These are phyloP conservation scores for Bucco capensis DNA, from an alignment of 2,113 vertebrate species.

Conservation along the genomic window DNA sequence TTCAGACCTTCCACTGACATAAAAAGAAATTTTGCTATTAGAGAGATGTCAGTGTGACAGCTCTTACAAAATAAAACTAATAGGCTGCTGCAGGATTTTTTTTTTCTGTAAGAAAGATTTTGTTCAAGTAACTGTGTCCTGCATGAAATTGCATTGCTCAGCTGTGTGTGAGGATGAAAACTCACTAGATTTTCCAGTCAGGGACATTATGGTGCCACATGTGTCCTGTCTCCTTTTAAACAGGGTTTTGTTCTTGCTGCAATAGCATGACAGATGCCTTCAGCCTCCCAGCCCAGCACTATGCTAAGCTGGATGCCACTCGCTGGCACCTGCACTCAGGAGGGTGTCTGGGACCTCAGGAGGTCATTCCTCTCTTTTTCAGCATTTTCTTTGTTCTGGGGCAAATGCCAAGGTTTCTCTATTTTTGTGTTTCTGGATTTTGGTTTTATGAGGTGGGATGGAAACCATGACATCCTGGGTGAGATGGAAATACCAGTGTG, in stretches of 20 bases:
- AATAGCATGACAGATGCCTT: rapidly evolving
- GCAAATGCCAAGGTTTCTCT: not conserved
- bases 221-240: not conserved
- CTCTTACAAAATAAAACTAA: not conserved
- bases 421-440: not conserved
- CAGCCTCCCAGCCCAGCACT: rapidly evolving
- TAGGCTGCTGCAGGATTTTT: not conserved
- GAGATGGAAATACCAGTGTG: not conserved
- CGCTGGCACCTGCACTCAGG: not conserved
- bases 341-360: rapidly evolving
- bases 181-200: not conserved
- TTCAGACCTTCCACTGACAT: conserved; percentile 4
- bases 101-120: not conserved
- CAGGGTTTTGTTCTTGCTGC: not conserved
- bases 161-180: not conserved
- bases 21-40: not conserved
- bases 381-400: not conserved
- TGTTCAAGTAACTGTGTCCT: not conserved
- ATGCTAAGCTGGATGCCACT: not conserved
- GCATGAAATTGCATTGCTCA: not conserved
- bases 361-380: not conserved
- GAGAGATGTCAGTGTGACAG: not conserved
- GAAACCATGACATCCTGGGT: not conserved
- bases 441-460: not conserved
- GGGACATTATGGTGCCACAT: not conserved